phyloP scores from a whole-genome alignment of 2,797 vertebrate species.

The Hozukius guyotensis region DNA sequence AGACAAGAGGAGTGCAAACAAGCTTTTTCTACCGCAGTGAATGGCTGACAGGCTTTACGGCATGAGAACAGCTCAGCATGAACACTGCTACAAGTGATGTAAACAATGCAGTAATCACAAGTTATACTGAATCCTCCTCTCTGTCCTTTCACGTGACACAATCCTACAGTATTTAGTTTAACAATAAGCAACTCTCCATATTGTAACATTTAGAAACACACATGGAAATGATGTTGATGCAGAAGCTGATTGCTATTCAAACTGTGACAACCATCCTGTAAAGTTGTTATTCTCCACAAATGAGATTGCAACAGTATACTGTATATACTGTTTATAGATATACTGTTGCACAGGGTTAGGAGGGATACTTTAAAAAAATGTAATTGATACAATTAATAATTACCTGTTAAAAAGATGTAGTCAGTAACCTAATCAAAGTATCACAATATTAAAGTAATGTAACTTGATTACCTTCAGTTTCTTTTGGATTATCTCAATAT shows the following conservation, averaged over 20 bases:
- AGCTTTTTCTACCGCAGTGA: conserved; percentile 11
- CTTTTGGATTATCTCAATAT: background rate
- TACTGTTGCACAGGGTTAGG: background rate
- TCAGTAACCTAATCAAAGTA: background rate
- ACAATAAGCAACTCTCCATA: background rate
- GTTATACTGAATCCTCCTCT: background rate
- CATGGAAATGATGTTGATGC: background rate
- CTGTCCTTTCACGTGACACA: background rate
- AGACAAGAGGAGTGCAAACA: conserved; percentile 41
- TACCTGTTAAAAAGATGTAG: background rate
- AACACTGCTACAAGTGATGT: background rate
- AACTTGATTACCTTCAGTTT: background rate
- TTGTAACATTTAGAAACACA: background rate
- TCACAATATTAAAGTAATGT: background rate
- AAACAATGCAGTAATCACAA: conserved; percentile 30
- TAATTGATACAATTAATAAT: too few relatives aligned
- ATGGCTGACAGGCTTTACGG: conserved; percentile 17
- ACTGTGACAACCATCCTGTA: too few relatives aligned
- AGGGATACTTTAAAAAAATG: too few relatives aligned
- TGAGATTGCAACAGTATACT: background rate
- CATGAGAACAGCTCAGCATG: conserved; percentile 6
- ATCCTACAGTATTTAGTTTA: background rate
- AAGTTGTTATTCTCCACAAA: too few relatives aligned
- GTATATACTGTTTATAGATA: background rate
- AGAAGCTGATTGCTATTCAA: too few relatives aligned